Evolutionary conservation across 1,140 invertebrate species (phyloP).

Genomic region (Streblospio benedicti): DNA sequence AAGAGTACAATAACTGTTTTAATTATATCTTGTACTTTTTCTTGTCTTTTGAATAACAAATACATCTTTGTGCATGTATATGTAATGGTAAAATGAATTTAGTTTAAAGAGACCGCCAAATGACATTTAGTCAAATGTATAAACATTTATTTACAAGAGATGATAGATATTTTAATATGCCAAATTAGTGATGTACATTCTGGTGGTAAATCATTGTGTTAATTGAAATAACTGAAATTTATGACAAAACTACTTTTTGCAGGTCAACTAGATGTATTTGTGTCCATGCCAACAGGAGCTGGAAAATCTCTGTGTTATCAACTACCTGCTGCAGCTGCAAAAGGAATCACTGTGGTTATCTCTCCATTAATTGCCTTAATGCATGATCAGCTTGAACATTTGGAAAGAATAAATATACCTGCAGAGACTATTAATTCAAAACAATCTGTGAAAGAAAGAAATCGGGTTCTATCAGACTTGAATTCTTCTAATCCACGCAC

Average conservation of each 20-base stretch:
- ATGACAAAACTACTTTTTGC: too few relatives aligned
- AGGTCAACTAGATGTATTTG: slow-evolving; percentile 58
- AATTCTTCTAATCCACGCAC: slow-evolving; percentile 59
- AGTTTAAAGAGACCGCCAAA: neutral
- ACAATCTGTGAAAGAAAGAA: slow-evolving; percentile 62
- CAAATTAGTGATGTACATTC: neutral
- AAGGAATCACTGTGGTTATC: slow-evolving; percentile 58
- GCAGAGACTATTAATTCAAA: slow-evolving; percentile 85
- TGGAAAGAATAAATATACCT: slow-evolving; percentile 57
- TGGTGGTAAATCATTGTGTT: too few relatives aligned
- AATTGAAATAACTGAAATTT: too few relatives aligned
- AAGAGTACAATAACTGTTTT: too few relatives aligned
- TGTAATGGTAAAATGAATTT: neutral
- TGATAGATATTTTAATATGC: neutral
- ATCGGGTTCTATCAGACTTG: slow-evolving; percentile 59
- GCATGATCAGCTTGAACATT: slow-evolving; percentile 52
- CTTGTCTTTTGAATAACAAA: too few relatives aligned
- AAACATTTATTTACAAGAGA: neutral
- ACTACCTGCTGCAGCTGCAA: slow-evolving; percentile 55
- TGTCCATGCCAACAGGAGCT: slow-evolving; percentile 64
- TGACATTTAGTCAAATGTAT: neutral
- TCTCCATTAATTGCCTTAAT: slow-evolving; percentile 64
- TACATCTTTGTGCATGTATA: too few relatives aligned
- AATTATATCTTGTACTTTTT: too few relatives aligned
- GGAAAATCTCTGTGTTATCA: slow-evolving; percentile 68